These are phyloP conservation scores for Zootermopsis nevadensis DNA, from an alignment of 2,888 invertebrate species.

Conservation along the genomic window DNA sequence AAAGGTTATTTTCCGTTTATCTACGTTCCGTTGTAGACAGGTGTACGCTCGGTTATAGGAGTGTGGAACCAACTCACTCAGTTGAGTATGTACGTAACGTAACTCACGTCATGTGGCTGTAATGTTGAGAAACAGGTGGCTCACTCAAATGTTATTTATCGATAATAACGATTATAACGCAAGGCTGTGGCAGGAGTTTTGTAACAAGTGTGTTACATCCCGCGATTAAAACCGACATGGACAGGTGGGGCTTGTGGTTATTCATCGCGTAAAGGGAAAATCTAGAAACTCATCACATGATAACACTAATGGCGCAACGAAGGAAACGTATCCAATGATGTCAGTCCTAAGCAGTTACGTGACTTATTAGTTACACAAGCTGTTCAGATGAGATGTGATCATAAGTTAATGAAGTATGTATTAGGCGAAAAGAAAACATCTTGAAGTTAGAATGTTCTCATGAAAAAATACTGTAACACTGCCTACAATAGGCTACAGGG, in stretches of 20 bases:
- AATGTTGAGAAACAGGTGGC: background rate
- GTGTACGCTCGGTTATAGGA: too few species aligned
- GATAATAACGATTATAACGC: background rate
- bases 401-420: too few species aligned
- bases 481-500: too few species aligned
- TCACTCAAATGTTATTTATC: background rate
- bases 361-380: background rate
- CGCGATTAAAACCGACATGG: too few species aligned
- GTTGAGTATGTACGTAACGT: background rate
- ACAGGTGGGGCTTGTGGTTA: background rate
- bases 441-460: too few species aligned
- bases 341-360: background rate
- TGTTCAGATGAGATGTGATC: too few species aligned
- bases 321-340: background rate
- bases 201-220: background rate
- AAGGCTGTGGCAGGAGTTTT: background rate
- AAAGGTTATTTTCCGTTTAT: too few species aligned
- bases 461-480: too few species aligned
- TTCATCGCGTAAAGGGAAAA: background rate
- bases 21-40: too few species aligned
- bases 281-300: background rate
- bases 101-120: background rate
- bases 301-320: background rate
- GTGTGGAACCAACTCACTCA: too few species aligned
- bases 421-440: too few species aligned